phyloP scores from a whole-genome alignment of 2,113 vertebrate genomes.

The Toxotes jaculatrix region DNA sequence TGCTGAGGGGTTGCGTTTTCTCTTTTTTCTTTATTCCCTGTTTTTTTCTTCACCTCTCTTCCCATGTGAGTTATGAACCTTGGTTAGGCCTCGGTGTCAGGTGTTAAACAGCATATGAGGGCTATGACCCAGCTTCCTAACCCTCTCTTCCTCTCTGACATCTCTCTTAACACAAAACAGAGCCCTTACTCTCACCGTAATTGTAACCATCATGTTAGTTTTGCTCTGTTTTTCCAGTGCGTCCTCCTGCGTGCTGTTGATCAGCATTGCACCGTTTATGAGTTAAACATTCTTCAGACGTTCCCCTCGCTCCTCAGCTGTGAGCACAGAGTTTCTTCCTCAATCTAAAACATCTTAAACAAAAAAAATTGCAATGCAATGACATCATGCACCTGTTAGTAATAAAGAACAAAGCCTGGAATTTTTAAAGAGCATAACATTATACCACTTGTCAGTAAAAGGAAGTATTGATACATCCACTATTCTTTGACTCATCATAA shows the following conservation, averaged over 20 bases:
- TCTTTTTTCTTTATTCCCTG: not conserved
- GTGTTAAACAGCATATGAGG: slow-evolving; percentile 70
- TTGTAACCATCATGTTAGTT: slow-evolving; percentile 60
- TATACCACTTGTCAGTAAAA: slow-evolving; percentile 35
- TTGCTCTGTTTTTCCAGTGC: slow-evolving; percentile 54
- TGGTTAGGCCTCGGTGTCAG: slow-evolving; percentile 59
- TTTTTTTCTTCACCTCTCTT: slow-evolving; percentile 49
- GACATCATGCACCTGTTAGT: slow-evolving; percentile 46
- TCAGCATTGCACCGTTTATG: slow-evolving; percentile 39
- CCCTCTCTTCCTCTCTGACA: slow-evolving; percentile 67
- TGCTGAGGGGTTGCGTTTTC: not conserved
- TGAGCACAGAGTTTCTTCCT: slow-evolving; percentile 17
- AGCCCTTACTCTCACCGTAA: slow-evolving; percentile 62
- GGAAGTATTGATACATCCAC: slow-evolving; percentile 44
- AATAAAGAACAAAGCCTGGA: slow-evolving; percentile 34
- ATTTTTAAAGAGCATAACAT: slow-evolving; percentile 34
- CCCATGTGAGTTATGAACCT: slow-evolving; percentile 44
- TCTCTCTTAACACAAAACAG: slow-evolving; percentile 67
- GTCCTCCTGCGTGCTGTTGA: slow-evolving; percentile 42
- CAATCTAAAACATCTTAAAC: slow-evolving; percentile 1
- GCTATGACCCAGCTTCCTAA: slow-evolving; percentile 68
- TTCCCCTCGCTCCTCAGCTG: slow-evolving; percentile 16
- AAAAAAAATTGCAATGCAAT: slow-evolving; percentile 12
- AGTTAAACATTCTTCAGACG: slow-evolving; percentile 28
- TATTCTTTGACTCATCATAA: slow-evolving; percentile 44